Base-by-base conservation (phyloP, 35 echinoderm and acorn worm genomes). In the Ophioderma brevispina region DNA sequence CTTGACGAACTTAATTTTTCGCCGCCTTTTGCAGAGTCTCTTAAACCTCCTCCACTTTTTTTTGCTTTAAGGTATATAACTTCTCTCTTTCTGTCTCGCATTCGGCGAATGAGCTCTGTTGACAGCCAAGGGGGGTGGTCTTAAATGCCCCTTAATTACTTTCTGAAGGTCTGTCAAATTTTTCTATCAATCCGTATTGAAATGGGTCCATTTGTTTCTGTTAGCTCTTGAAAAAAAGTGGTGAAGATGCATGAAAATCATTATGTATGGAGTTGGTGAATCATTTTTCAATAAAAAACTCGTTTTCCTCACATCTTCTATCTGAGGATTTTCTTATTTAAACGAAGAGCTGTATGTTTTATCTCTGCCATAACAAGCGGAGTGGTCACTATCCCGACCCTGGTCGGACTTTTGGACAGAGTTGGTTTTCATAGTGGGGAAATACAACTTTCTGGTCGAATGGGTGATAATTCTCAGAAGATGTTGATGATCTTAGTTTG, bases 171-270 rank as follows among this genome's bases (percentile, higher is more conserved):
- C n/a, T n/a, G n/a, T n/a, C n/a, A n/a, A n/a, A n/a, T n/a, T n/a
- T n/a, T n/a, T n/a, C n/a, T n/a, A n/a, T n/a, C n/a, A n/a, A n/a
- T n/a, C 82, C 82, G 64, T 85, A 46, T 30, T 37, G 59, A 14
- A 85, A 85, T 64, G 36, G 50, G 31, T 35, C 82, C 82, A 85
- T 85, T 85, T 85, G 50, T 32, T 64, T 85, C 42, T 23, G 35
- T n/a, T 32, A 34, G 82, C 18, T 33, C 49, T 82, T 21, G 37
- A n/a, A n/a, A n/a, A n/a, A 6, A 31, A 33, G 18, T 21, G 81
- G 81, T 13, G 40, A 33, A 31, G 6, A n/a, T n/a, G 21, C 28
- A 46, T 38, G 31, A n/a, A 82, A 41, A 43, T 39, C 36, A 82
- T n/a, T n/a, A n/a, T n/a, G n/a, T 17, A 32, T 46, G 31, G 15